Conservation (phyloP, 1,140 invertebrate species). For the Brachionus rotundiformis region DNA sequence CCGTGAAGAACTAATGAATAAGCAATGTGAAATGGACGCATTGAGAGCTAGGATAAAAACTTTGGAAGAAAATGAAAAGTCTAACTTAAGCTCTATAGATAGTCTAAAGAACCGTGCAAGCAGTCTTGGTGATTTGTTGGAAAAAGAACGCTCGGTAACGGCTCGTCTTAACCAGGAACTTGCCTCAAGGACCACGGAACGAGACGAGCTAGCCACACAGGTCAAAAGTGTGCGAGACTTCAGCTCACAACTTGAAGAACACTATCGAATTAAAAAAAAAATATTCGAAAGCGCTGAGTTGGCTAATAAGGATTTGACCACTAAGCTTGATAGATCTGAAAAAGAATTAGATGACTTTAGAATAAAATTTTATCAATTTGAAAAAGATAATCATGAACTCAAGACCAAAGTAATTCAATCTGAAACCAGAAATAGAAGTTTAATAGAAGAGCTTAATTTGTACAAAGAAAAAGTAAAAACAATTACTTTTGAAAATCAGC, state of each 20-base stretch:
- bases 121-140: neutral
- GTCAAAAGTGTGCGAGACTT: neutral
- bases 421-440: conserved; percentile 18
- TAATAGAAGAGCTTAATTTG: conserved; percentile 44
- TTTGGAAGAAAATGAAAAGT: conserved; percentile 4
- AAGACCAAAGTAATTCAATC: conserved; percentile 32
- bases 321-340: neutral
- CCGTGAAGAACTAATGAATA: conserved; percentile 9
- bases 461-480: conserved; percentile 48
- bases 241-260: neutral
- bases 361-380: conserved; percentile 9
- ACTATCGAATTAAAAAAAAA: conserved; percentile 43
- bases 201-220: conserved; percentile 1
- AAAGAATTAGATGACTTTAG: neutral
- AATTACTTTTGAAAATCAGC: conserved; percentile 46
- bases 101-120: neutral
- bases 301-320: neutral
- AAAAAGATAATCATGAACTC: conserved; percentile 31
- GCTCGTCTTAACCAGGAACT: neutral
- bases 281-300: conserved; percentile 38
- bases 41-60: neutral
- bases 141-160: neutral
- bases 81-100: neutral
- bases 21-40: conserved; percentile 8
- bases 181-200: neutral